phyloP scores from a whole-genome alignment of 1,140 invertebrate genomes.

The Laupala kohalensis region DNA sequence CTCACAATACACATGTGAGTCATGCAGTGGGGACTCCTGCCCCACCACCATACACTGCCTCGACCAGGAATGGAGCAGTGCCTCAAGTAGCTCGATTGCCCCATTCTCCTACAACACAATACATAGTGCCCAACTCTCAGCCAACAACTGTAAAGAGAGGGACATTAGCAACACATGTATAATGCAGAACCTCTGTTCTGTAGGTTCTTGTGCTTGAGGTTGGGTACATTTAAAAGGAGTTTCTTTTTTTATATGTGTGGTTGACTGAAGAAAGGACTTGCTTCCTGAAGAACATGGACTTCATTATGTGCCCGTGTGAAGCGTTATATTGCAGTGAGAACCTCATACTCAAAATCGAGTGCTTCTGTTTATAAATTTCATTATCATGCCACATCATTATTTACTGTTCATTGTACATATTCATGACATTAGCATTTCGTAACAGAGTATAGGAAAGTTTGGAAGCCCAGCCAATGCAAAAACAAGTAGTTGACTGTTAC shows the following conservation, averaged over 20 bases:
- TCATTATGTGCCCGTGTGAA: background rate
- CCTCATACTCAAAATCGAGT: background rate
- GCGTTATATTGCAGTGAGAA: background rate
- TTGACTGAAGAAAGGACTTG: too few species aligned
- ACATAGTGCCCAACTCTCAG: constrained; percentile 31
- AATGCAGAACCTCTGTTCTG: constrained; percentile 26
- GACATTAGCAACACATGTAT: constrained; percentile 45
- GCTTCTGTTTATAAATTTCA: background rate
- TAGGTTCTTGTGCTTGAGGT: background rate
- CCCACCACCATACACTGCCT: constrained; percentile 19
- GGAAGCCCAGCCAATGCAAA: constrained; percentile 6
- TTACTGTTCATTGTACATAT: constrained; percentile 6
- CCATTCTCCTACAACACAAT: constrained; percentile 34
- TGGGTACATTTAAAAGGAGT: background rate
- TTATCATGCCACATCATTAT: background rate
- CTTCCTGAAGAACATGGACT: too few species aligned
- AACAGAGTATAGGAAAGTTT: constrained; percentile 6
- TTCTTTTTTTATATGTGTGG: too few species aligned
- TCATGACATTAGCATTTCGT: constrained; percentile 2
- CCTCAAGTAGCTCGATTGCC: constrained; percentile 35
- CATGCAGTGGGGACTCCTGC: constrained; percentile 16
- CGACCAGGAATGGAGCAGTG: constrained; percentile 33
- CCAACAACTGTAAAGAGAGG: constrained; percentile 36
- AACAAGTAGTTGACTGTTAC: constrained; percentile 6
- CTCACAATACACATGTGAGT: background rate